Evolutionary conservation across 2,888 invertebrate species (phyloP).

Genomic region (Timema cristinae): DNA sequence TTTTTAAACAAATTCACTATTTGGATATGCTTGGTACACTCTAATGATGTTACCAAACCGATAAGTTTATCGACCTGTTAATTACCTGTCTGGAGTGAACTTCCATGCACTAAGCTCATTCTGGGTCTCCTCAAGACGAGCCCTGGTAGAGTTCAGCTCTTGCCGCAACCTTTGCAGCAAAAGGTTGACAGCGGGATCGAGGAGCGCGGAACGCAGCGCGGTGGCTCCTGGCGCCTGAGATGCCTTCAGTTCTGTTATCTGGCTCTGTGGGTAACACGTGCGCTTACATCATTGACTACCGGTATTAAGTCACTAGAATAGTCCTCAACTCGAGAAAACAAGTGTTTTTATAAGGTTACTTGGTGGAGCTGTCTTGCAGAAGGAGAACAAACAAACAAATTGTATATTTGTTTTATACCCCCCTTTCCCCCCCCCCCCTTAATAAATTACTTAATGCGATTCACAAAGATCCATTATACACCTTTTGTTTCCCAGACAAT

Average conservation of each 20-base stretch:
- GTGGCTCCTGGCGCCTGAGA: constrained; percentile 74
- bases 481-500: too few relatives aligned
- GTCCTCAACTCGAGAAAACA: too few relatives aligned
- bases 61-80: not conserved
- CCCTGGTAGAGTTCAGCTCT: constrained; percentile 84
- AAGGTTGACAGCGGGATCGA: constrained; percentile 95
- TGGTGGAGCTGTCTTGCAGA: too few relatives aligned
- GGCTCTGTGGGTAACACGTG: constrained; percentile 61
- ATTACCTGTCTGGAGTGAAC: constrained; percentile 92
- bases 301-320: too few relatives aligned
- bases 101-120: constrained; percentile 98
- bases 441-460: too few relatives aligned
- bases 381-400: too few relatives aligned
- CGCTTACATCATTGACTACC: too few relatives aligned
- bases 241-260: constrained; percentile 89
- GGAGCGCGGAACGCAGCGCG: constrained; percentile 73
- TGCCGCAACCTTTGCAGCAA: constrained; percentile 85
- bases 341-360: too few relatives aligned
- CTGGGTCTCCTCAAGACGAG: constrained; percentile 92
- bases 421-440: too few relatives aligned
- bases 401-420: too few relatives aligned
- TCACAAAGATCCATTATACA: too few relatives aligned
- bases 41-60: not conserved
- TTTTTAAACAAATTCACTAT: not conserved
- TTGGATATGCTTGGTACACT: not conserved